These are phyloP conservation scores for Norana najaformis DNA, from an alignment of 2,888 invertebrate species.

Conservation along the genomic window DNA sequence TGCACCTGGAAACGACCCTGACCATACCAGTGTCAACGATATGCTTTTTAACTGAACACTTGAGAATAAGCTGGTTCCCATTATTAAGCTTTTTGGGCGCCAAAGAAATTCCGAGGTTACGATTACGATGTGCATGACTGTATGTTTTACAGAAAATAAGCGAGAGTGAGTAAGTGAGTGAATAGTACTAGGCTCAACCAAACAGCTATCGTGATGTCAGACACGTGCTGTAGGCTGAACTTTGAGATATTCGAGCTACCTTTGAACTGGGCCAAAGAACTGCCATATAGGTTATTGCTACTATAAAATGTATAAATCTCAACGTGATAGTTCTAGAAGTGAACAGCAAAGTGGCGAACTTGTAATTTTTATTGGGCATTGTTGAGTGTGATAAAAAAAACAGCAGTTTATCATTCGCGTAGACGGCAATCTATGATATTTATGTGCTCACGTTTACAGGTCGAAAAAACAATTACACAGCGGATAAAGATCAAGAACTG, in stretches of 20 bases:
- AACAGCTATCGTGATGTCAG: neutral
- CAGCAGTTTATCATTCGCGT: neutral
- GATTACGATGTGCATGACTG: neutral
- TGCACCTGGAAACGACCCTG: neutral
- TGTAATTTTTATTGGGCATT: no score
- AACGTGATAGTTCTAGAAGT: no score
- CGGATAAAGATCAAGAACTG: slow-evolving; percentile 9
- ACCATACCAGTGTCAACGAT: neutral
- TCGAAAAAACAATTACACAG: slow-evolving; percentile 4
- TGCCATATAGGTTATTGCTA: no score
- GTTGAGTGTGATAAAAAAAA: no score
- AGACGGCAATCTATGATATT: no score
- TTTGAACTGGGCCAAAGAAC: neutral
- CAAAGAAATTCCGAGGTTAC: neutral
- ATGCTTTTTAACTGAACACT: no score
- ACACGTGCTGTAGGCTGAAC: neutral
- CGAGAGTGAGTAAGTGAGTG: neutral
- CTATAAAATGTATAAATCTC: neutral
- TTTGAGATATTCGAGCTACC: neutral
- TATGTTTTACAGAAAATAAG: neutral
- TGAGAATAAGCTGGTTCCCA: neutral
- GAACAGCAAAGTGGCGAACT: neutral
- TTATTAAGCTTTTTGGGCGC: neutral
- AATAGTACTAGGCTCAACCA: neutral
- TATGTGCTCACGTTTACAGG: neutral